Base-by-base conservation (phyloP, 2,113 vertebrate species). In the Serinus canaria region DNA sequence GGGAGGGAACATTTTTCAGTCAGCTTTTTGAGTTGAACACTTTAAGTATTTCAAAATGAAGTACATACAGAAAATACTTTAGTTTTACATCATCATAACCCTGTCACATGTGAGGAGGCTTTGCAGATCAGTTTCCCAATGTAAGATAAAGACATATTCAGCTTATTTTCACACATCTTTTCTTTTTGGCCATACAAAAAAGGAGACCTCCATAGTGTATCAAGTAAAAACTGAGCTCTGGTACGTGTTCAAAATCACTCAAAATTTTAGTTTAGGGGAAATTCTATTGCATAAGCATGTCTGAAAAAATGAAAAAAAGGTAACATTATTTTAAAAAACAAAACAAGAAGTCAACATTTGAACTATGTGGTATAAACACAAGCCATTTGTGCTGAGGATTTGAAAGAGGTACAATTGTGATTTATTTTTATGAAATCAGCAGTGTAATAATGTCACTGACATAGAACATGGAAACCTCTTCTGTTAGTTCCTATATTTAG, bases 161-260 rank as follows among this genome's bases (percentile, higher is more conserved):
- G 7, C 17, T 69, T 52, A 43, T 15, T 76, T 89, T 77, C 0
- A 0, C n/a, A 22, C 15, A 17, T 47, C 14, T 19, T 49, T n/a
- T 8, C 2, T 7, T 13, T 10, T 50, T 58, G 46, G 18, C 23
- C n/a, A 27, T 35, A 37, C 17, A n/a, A 53, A 87, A 39, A 70
- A 87, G 30, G 22, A 59, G 1, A 50, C 0, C 1, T 0, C 1
- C 7, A 14, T 3, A 35, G 13, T 35, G 10, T 24, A 63, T 49
- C 2, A 77, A 43, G 28, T 19, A 43, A 47, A 92, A 92, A 53
- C 25, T 74, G 15, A 77, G 50, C 28, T 83, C 43, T 28, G 5
- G 17, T 58, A 43, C 13, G 7, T 3, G 8, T 78, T 84, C 27
- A 46, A 30, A 63, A 41, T 49, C 18, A 33, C 47, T 70, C 52